These are phyloP conservation scores for Hedychridium roseum DNA, from an alignment of 2,888 invertebrate species.

Conservation along the genomic window DNA sequence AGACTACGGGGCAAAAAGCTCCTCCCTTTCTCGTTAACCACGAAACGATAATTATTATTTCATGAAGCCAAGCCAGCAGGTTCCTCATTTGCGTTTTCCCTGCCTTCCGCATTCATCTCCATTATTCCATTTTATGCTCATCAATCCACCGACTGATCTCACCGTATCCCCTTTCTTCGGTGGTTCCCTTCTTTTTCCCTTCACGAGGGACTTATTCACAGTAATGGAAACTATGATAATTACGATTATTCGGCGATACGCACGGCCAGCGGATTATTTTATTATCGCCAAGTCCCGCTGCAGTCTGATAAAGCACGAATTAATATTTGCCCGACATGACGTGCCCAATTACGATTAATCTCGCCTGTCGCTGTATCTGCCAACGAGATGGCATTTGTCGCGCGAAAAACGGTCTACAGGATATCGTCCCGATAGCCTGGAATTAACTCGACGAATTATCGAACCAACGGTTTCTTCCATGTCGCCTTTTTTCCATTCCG, in stretches of 20 bases:
- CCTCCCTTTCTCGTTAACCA: constrained; percentile 1
- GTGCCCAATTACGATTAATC: too few species aligned
- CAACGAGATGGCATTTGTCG: too few species aligned
- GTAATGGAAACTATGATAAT: too few species aligned
- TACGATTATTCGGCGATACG: constrained; percentile 17
- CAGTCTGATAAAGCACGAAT: constrained; percentile 25
- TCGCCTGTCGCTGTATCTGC: too few species aligned
- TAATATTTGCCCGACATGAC: constrained; percentile 17
- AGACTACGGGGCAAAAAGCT: too few species aligned
- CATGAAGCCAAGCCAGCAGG: constrained; percentile 9
- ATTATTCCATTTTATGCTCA: constrained; percentile 6
- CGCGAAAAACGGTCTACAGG: too few species aligned
- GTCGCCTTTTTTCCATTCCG: too few species aligned
- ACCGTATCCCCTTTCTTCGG: background rate
- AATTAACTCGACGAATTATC: too few species aligned
- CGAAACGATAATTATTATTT: constrained; percentile 23
- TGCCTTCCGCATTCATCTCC: constrained; percentile 9
- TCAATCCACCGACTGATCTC: background rate
- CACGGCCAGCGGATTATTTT: constrained; percentile 10
- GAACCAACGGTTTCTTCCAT: too few species aligned
- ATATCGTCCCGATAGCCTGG: too few species aligned
- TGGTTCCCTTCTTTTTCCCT: background rate
- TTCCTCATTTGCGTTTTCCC: background rate
- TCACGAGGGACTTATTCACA: constrained; percentile 20
- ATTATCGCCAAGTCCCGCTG: too few species aligned